These are phyloP conservation scores for Tubulanus polymorphus DNA, from an alignment of 2,888 invertebrate genomes.

Conservation along the genomic window DNA sequence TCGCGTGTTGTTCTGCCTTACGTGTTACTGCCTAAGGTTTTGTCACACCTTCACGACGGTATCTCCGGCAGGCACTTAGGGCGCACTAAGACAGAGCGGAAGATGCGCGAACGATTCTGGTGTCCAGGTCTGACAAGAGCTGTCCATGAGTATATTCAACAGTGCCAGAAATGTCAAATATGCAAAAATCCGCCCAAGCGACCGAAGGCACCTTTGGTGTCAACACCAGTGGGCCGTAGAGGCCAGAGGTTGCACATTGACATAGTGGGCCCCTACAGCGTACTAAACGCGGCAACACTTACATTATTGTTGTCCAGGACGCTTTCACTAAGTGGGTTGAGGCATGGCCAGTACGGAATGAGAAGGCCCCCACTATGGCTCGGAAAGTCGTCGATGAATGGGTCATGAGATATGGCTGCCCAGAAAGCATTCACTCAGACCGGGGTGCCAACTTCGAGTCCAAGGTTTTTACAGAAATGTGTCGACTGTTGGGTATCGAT, in stretches of 20 bases:
- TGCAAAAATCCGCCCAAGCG: neutral
- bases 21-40: neutral
- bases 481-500: neutral
- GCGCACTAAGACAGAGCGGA: neutral
- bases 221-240: neutral
- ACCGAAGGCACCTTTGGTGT: neutral
- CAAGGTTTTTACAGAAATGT: neutral
- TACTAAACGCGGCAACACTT: neutral
- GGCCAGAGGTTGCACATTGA: neutral
- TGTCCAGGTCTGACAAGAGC: neutral
- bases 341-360: neutral
- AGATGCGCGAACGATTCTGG: neutral
- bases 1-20: neutral
- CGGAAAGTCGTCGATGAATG: neutral
- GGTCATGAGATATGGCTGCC: neutral
- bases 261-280: neutral
- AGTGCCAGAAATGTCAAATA: neutral
- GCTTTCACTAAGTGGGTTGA: neutral
- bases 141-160: neutral
- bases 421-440: neutral
- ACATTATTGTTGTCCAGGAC: neutral
- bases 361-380: neutral
- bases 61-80: neutral
- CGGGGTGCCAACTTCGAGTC: neutral
- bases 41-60: neutral